Percentiles rank a stretch among this genome's conserved stretches.
These are phyloP conservation scores for Paraescarpia echinospica DNA, from an alignment of 1,140 invertebrate genomes.

Conservation along the genomic window DNA sequence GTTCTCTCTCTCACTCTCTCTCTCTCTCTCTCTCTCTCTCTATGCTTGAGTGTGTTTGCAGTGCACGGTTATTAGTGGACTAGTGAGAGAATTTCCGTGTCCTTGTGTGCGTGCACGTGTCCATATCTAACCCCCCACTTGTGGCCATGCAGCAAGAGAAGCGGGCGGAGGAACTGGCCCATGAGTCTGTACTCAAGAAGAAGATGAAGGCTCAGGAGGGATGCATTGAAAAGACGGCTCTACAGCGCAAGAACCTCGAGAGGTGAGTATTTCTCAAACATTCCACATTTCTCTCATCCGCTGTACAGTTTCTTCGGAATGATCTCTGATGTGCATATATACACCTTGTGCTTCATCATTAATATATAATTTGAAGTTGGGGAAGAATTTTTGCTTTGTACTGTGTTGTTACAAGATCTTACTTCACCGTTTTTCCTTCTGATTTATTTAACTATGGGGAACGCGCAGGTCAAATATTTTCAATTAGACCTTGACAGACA, in stretches of 20 bases:
- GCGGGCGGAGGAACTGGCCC: conserved; percentile 20
- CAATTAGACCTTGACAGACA: no score
- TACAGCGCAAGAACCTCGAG: conserved; percentile 16
- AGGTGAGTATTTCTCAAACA: not conserved
- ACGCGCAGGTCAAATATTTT: no score
- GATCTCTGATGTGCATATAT: no score
- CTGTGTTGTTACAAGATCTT: no score
- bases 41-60: no score
- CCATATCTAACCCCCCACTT: not conserved
- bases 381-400: no score
- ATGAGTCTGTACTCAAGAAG: not conserved
- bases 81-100: not conserved
- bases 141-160: conserved; percentile 18
- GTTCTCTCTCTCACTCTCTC: no score
- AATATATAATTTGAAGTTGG: no score
- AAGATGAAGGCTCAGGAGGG: not conserved
- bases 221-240: not conserved
- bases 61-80: not conserved
- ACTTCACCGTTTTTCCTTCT: no score
- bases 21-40: no score
- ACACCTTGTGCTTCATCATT: no score
- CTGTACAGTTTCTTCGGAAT: not conserved
- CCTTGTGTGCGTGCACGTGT: not conserved
- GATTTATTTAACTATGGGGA: no score
- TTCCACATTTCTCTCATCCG: not conserved